Percentiles rank a stretch among this genome's conserved stretches.
These are phyloP conservation scores for Lasioglossum zephyrum DNA, from an alignment of 2,888 invertebrate genomes.

Conservation along the genomic window DNA sequence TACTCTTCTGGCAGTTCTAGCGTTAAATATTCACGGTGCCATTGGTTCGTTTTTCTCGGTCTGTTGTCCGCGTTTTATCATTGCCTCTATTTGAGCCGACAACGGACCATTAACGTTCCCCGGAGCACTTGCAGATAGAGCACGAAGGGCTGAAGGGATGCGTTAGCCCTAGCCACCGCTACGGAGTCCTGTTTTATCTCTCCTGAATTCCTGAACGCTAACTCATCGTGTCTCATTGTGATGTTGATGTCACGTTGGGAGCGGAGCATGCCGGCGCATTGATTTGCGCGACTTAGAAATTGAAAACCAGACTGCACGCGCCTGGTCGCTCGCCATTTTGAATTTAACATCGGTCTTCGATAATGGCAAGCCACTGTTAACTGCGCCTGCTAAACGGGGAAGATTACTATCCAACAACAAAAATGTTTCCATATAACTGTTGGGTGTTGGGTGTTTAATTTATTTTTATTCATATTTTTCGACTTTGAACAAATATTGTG, in stretches of 20 bases:
- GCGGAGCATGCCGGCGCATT: constrained; percentile 46
- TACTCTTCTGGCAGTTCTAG: background rate
- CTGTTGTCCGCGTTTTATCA: background rate
- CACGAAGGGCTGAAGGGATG: constrained; percentile 36
- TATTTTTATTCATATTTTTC: too few species aligned
- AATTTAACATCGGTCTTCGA: background rate
- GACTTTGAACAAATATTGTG: too few species aligned
- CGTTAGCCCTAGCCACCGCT: background rate
- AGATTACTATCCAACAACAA: background rate
- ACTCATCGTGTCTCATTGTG: constrained; percentile 65
- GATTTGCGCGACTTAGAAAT: constrained; percentile 49
- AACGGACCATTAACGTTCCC: constrained; percentile 31
- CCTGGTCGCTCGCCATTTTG: background rate
- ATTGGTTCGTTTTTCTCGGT: background rate
- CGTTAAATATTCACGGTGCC: background rate
- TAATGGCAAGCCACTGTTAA: background rate
- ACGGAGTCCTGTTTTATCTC: constrained; percentile 47
- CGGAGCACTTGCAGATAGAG: constrained; percentile 41
- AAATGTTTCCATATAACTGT: too few species aligned
- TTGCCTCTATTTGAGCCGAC: background rate
- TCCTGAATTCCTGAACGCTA: constrained; percentile 68
- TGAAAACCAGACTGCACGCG: constrained; percentile 16
- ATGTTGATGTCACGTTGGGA: constrained; percentile 66
- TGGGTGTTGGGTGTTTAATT: too few species aligned
- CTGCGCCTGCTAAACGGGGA: background rate